Conservation (phyloP, 2,113 vertebrate genomes). For the Rallus limicola region DNA sequence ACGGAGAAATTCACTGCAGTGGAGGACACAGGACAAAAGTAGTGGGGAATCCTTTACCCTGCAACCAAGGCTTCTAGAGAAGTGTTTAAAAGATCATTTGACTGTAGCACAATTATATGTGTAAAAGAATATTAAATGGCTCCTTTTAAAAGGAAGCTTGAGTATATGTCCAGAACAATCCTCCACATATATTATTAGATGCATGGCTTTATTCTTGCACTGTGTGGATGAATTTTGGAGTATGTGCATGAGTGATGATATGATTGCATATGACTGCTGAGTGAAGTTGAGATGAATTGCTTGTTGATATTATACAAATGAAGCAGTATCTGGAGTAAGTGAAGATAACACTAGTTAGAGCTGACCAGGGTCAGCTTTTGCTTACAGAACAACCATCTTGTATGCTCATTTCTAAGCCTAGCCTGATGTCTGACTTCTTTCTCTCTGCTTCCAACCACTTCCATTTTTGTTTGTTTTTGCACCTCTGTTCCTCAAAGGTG, state of each 20-base stretch:
- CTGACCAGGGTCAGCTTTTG: conserved; percentile 4
- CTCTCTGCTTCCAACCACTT: neutral
- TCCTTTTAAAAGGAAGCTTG: neutral
- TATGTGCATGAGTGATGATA: neutral
- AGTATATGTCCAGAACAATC: neutral
- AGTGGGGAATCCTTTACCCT: neutral
- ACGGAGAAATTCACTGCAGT: neutral
- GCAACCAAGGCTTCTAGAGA: neutral
- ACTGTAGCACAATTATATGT: neutral
- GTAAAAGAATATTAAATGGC: neutral
- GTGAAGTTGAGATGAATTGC: conserved; percentile 37
- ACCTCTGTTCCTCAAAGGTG: neutral
- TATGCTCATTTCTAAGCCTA: neutral
- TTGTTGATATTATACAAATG: conserved; percentile 57
- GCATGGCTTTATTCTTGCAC: neutral
- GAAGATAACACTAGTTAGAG: neutral
- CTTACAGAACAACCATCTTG: neutral
- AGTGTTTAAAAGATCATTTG: neutral
- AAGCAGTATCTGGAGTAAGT: conserved; percentile 8
- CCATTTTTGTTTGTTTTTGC: neutral
- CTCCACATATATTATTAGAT: neutral
- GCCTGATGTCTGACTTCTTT: neutral
- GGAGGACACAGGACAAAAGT: neutral
- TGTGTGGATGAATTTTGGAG: neutral
- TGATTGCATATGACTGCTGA: conserved; percentile 12